Evolutionary conservation across 1,140 invertebrate genomes (phyloP), one percentile per base, ranked within the genome.

Genomic region (Cotesia vestalis): DNA sequence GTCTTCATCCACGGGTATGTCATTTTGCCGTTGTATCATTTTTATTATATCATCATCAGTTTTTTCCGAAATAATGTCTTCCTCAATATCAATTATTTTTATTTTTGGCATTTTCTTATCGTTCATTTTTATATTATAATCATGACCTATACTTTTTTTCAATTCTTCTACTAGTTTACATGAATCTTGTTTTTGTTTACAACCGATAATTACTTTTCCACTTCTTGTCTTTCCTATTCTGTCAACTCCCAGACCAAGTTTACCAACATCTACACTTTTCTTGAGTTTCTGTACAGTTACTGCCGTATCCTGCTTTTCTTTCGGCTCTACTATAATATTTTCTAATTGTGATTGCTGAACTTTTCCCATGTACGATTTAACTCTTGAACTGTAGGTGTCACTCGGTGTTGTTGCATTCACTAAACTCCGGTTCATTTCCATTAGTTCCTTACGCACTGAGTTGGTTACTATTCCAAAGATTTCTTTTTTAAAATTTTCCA

Each of bases 21-120:
- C 57, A 60, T 69, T 70, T 61, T 70, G 69, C 8, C 36, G 46
- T 4, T 36, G 27, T 46, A 70, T 55, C 75, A 76, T 40, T 71
- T 76, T 14, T n/a, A 60, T 64, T 60, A 76, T 51, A 59, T 67
- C 11, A 74, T 11, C 17, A 57, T 76, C 4, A 67, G 40, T 71
- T 60, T 71, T 35, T 51, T 51, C 20, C 66, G 12, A 64, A 38
- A 46, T n/a, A 9, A 60, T 27, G 4, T 60, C 27, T 27, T 60
- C 57, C 11, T 60, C 17, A 34, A 60, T 34, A 4, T 27, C 57
- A 60, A 55, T 20, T 9, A 55, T 55, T 55, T 55, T 6, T 14
- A 55, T 9, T 55, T 55, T 55, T 14, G 53, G 57, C 27, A 34
- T 11, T 27, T 60, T 60, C 11, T 60, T 60, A 27, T 55, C 20